Evolutionary conservation across 1,140 invertebrate genomes (phyloP).

Genomic region (Hypsibius dujardini): DNA sequence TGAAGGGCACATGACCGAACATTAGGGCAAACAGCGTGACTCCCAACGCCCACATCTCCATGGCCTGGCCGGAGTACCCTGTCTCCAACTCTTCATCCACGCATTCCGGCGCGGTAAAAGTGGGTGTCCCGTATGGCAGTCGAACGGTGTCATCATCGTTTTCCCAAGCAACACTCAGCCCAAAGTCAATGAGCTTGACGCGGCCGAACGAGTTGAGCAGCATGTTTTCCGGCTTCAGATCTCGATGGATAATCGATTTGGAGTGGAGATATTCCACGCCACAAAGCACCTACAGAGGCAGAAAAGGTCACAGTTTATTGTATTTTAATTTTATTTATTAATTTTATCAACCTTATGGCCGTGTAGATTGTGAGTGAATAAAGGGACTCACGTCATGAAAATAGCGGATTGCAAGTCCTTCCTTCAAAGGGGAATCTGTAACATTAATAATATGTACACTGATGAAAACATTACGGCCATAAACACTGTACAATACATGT

Average conservation of each 20-base stretch:
- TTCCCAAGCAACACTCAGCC: not conserved
- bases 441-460: too few species aligned
- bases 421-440: too few species aligned
- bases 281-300: slow-evolving; percentile 36
- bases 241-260: slow-evolving; percentile 86
- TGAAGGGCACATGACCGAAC: slow-evolving; percentile 66
- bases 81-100: not conserved
- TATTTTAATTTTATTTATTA: too few species aligned
- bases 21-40: slow-evolving; percentile 77
- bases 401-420: too few species aligned
- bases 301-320: not conserved
- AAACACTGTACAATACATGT: too few species aligned
- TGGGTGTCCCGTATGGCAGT: not conserved
- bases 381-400: too few species aligned
- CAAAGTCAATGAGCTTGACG: not conserved
- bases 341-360: too few species aligned
- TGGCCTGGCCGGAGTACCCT: slow-evolving; percentile 40
- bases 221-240: slow-evolving; percentile 88
- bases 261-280: slow-evolving; percentile 72
- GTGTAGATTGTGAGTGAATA: too few species aligned
- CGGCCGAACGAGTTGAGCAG: slow-evolving; percentile 62
- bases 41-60: slow-evolving; percentile 89
- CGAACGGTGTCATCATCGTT: not conserved
- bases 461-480: too few species aligned
- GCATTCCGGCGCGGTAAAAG: slow-evolving; percentile 1